These are phyloP conservation scores for Pipistrellus pygmaeus DNA, from an alignment of 2,797 vertebrate species.

Conservation along the genomic window DNA sequence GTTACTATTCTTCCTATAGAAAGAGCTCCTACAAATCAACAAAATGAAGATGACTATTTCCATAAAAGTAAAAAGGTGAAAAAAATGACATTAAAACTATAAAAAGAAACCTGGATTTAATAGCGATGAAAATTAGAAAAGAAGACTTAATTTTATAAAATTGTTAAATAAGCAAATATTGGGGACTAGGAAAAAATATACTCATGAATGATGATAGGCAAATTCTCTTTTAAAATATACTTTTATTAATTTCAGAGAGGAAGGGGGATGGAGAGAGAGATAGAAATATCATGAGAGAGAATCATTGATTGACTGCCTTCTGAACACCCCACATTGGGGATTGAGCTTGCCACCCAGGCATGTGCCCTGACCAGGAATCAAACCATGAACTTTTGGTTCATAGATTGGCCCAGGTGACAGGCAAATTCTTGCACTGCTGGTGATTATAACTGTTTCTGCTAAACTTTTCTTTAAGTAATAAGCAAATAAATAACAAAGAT, in stretches of 20 bases:
- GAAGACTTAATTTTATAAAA: background rate
- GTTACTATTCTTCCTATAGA: background rate
- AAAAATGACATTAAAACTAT: background rate
- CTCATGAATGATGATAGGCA: background rate
- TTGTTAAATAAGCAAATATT: background rate
- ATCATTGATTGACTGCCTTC: too few species aligned
- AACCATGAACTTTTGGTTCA: too few species aligned
- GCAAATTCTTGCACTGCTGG: background rate
- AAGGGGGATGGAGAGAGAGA: too few species aligned
- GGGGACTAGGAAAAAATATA: background rate
- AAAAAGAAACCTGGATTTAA: background rate
- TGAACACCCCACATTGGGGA: too few species aligned
- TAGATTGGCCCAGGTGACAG: too few species aligned
- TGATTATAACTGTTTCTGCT: background rate
- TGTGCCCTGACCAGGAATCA: too few species aligned
- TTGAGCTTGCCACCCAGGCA: too few species aligned
- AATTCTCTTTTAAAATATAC: background rate
- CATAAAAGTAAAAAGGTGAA: background rate
- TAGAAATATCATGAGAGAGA: too few species aligned
- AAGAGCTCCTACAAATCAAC: background rate
- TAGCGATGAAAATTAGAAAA: background rate
- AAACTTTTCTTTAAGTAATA: background rate
- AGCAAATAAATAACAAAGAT: background rate
- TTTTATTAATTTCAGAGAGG: too few species aligned
- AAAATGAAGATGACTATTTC: constrained; percentile 1